Evolutionary conservation across 2,113 vertebrate species (phyloP).

Genomic region (Anser brachyrhynchus): DNA sequence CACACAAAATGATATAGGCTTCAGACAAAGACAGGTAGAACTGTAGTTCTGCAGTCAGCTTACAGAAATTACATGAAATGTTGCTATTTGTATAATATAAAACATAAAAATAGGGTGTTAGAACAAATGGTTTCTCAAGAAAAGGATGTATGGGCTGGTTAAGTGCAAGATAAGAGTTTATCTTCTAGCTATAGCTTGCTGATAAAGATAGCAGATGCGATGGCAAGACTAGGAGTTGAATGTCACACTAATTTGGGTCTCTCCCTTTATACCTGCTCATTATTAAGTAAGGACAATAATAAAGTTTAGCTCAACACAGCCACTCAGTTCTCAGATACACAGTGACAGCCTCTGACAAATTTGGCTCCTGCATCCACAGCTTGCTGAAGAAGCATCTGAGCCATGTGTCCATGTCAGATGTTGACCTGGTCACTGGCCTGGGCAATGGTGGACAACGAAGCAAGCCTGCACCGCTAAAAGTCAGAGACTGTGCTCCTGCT

Average conservation of each 20-base stretch:
- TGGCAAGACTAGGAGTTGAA: background rate
- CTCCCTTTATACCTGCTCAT: background rate
- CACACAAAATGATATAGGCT: background rate
- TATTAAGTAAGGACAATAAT: background rate
- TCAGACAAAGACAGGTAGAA: background rate
- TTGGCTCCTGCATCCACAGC: background rate
- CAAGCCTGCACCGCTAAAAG: background rate
- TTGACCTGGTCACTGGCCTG: background rate
- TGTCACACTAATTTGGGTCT: background rate
- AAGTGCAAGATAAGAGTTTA: background rate
- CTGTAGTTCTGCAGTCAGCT: background rate
- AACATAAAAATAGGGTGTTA: background rate
- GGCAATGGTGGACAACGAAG: accelerated
- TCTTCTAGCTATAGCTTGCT: background rate
- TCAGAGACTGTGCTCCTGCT: background rate
- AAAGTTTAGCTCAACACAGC: background rate
- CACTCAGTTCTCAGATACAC: background rate
- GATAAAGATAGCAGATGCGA: background rate
- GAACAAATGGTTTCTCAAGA: background rate
- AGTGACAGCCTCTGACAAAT: background rate
- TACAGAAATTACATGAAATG: background rate
- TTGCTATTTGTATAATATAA: background rate
- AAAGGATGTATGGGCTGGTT: background rate
- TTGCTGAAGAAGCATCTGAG: background rate
- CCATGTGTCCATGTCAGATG: accelerated